phyloP scores from a whole-genome alignment of 2,113 vertebrate species.

The Bombycilla garrulus region DNA sequence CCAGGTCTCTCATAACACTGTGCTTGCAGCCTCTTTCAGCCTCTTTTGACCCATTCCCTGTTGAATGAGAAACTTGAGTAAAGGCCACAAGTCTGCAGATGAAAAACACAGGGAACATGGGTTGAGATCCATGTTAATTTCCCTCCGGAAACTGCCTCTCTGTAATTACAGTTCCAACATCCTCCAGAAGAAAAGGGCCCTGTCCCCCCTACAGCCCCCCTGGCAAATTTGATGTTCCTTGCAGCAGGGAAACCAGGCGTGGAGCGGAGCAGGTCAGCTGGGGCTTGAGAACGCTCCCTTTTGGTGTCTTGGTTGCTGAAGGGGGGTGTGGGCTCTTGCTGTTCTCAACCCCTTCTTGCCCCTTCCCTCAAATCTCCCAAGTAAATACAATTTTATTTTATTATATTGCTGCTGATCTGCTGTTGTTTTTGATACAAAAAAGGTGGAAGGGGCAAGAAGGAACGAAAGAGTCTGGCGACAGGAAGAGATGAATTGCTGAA shows the following conservation, averaged over 20 bases:
- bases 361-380: constrained; percentile 20
- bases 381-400: constrained; percentile 66
- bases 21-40: not conserved
- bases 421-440: constrained; percentile 63
- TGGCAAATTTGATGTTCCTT: constrained; percentile 39
- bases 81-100: constrained; percentile 16
- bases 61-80: not conserved
- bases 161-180: constrained; percentile 56
- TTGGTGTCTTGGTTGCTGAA: constrained; percentile 11
- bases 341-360: not conserved
- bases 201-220: not conserved
- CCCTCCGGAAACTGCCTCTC: constrained; percentile 30
- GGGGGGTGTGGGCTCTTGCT: not conserved
- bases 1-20: not conserved
- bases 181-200: constrained; percentile 50
- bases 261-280: constrained; percentile 55
- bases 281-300: constrained; percentile 63
- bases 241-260: not conserved
- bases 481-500: constrained; percentile 68
- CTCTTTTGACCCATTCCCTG: not conserved
- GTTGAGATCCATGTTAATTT: constrained; percentile 47
- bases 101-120: constrained; percentile 19
- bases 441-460: constrained; percentile 69
- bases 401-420: constrained; percentile 53
- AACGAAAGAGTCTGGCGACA: constrained; percentile 62